Conservation (phyloP, 92 coral and sea anemone genomes). For the Ricordea florida region DNA sequence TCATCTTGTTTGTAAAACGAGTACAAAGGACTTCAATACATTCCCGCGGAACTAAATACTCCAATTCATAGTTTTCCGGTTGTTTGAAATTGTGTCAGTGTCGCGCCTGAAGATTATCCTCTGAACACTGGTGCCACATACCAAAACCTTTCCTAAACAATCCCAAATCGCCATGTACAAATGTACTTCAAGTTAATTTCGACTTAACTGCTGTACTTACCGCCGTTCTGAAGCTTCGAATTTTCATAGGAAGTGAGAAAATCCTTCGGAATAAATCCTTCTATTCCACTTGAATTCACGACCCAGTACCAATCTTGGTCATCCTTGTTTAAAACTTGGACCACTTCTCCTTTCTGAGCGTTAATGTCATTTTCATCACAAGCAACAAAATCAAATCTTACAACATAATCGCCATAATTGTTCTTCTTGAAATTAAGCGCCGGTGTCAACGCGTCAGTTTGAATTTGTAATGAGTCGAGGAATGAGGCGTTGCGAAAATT, state of each 20-base stretch:
- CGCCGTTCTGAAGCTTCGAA: conserved; percentile 42
- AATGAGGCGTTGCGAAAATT: conserved; percentile 56
- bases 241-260: conserved; percentile 59
- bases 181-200: neutral
- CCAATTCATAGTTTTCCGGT: neutral
- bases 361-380: conserved; percentile 86
- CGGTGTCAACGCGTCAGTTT: conserved; percentile 40
- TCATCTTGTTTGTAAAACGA: neutral
- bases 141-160: too few relatives aligned
- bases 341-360: conserved; percentile 81
- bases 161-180: too few relatives aligned
- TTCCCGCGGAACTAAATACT: neutral
- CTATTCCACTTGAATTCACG: conserved; percentile 51
- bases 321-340: conserved; percentile 83
- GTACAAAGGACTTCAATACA: neutral
- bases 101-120: too few relatives aligned
- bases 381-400: conserved; percentile 83
- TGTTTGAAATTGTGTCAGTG: neutral
- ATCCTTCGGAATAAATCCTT: conserved; percentile 94
- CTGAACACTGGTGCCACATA: too few relatives aligned
- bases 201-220: conserved; percentile 32
- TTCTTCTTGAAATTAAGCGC: conserved; percentile 64
- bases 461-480: conserved; percentile 49
- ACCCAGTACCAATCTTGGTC: conserved; percentile 98
- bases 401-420: conserved; percentile 82